phyloP scores from a whole-genome alignment of 2,888 invertebrate genomes.

The Campoplex nolae region DNA sequence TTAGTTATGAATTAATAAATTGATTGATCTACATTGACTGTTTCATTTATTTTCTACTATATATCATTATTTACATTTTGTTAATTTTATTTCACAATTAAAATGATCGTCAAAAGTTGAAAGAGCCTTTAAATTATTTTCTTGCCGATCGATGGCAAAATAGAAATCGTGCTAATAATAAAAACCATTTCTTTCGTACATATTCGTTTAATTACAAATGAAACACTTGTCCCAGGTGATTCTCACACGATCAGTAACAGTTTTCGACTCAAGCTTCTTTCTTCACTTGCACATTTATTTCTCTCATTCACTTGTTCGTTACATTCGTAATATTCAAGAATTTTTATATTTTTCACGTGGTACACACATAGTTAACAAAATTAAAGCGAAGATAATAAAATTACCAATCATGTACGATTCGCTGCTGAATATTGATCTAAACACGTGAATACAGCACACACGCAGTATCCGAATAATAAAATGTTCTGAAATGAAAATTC shows the following conservation, averaged over 20 bases:
- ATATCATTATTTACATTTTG: neutral
- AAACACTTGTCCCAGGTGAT: slow-evolving; percentile 61
- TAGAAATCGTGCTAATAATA: neutral
- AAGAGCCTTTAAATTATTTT: neutral
- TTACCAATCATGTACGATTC: too few relatives aligned
- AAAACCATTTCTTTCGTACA: slow-evolving; percentile 17
- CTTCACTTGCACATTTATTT: slow-evolving; percentile 25
- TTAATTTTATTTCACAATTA: too few relatives aligned
- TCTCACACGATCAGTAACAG: slow-evolving; percentile 59
- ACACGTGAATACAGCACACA: too few relatives aligned
- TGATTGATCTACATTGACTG: slow-evolving; percentile 65
- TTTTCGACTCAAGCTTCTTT: slow-evolving; percentile 35
- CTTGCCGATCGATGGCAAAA: neutral
- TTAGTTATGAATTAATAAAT: slow-evolving; percentile 70
- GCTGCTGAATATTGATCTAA: too few relatives aligned
- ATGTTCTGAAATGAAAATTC: too few relatives aligned
- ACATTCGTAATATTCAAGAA: neutral
- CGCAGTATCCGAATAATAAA: too few relatives aligned
- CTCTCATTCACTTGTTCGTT: neutral
- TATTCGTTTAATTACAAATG: slow-evolving; percentile 59
- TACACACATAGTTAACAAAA: neutral
- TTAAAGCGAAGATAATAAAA: too few relatives aligned
- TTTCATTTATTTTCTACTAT: neutral
- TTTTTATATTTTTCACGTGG: neutral
- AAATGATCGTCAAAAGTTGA: neutral